Base-by-base conservation (phyloP, 2,113 vertebrate species). In the Hirundichthys speculiger region DNA sequence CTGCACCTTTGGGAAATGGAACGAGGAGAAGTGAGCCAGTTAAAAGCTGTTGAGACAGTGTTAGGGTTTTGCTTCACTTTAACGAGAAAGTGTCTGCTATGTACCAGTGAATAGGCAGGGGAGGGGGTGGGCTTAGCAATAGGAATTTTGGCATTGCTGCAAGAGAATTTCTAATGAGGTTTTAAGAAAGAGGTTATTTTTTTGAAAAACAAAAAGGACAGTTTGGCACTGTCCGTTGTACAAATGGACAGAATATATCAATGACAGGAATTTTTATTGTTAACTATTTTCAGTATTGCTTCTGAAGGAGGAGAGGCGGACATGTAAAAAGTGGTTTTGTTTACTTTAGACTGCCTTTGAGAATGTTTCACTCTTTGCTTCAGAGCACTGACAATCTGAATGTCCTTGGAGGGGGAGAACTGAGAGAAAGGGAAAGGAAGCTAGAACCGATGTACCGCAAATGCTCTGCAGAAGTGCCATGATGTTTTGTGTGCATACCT, bases 101-200 rank as follows among this genome's bases (percentile, higher is more conserved):
- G 82, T 83, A 76, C 69, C 75, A 77, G 82, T 81, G 77, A 89
- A 83, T 62, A 74, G 77, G 70, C 57, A 50, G 68, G 64, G 45
- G 63, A 74, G 27, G 54, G 71, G 76, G 73, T 13, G 79, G 80
- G 71, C 69, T 82, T 67, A 68, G 75, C 69, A 69, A 82, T 83
- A 80, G 87, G 86, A 86, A 89, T 90, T 87, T 90, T 87, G 90
- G 87, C 87, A 82, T 69, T 18, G 50, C 75, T 74, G 86, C 86
- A 88, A 90, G 80, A 91, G 87, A 89, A 86, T 90, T 89, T 91
- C 66, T 89, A 88, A 89, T 84, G 82, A 88, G 89, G 82, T 86
- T 90, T 88, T 76, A 80, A 88, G 84, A 91, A 83, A 87, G 67
- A 85, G 73, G 64, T 79, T 88, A 86, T 91, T 90, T 91, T 90